Evolutionary conservation across 2,797 vertebrate genomes (phyloP).

Genomic region (Acanthurus tractus): DNA sequence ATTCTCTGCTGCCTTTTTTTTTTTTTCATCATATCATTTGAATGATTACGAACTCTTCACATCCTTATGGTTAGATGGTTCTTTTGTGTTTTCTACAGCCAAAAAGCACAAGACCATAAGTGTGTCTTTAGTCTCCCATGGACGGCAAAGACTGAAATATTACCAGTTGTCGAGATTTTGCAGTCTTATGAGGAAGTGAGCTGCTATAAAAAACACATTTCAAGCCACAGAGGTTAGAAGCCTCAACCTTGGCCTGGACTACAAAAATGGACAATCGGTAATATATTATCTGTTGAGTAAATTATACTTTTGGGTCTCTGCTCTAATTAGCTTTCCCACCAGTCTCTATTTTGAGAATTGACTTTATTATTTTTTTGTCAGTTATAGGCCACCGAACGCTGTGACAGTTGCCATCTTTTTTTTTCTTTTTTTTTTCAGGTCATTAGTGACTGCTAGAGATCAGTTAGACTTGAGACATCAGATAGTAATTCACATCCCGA

Average conservation of each 20-base stretch:
- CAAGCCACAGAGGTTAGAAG: conserved; percentile 8
- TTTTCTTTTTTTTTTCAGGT: not conserved
- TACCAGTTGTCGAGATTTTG: not conserved
- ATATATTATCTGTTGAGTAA: conserved; percentile 39
- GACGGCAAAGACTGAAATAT: not conserved
- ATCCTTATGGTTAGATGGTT: not conserved
- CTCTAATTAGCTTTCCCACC: conserved; percentile 48
- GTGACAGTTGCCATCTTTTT: conserved; percentile 17
- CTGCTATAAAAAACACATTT: not conserved
- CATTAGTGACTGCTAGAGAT: conserved; percentile 3
- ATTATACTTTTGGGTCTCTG: conserved; percentile 43
- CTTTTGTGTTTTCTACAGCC: not conserved
- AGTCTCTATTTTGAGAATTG: conserved; percentile 49
- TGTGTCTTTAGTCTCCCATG: conserved; percentile 1
- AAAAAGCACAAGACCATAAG: not conserved
- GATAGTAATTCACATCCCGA: not conserved
- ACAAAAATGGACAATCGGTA: conserved; percentile 28
- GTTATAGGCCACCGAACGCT: conserved; percentile 31
- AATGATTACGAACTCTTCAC: conserved; percentile 17
- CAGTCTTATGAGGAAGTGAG: not conserved
- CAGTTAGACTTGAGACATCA: not conserved
- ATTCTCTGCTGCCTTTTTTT: conserved; percentile 4
- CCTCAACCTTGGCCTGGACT: conserved; percentile 15
- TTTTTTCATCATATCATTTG: conserved; percentile 10
- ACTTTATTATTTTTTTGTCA: conserved; percentile 55